phyloP scores from a whole-genome alignment of 2,797 vertebrate species.

The Urocyon cinereoargenteus region DNA sequence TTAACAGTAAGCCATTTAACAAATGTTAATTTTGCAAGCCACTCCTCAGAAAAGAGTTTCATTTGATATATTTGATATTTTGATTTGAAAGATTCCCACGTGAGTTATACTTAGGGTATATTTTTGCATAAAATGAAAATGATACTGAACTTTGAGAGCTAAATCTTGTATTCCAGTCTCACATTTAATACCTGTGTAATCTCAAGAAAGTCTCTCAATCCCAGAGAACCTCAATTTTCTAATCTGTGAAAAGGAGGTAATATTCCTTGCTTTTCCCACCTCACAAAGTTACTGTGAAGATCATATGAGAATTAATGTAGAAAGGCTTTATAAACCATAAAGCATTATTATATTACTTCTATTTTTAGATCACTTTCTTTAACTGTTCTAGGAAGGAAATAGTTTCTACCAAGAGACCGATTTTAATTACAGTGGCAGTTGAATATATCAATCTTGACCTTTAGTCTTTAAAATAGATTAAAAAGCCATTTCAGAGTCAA shows the following conservation, averaged over 20 bases:
- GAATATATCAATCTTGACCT: constrained; percentile 46
- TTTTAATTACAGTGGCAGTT: constrained; percentile 66
- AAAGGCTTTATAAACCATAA: constrained; percentile 36
- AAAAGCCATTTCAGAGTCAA: constrained; percentile 62
- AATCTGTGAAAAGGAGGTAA: background rate
- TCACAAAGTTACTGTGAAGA: constrained; percentile 27
- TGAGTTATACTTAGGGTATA: constrained; percentile 12
- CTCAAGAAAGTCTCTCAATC: background rate
- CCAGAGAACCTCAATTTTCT: background rate
- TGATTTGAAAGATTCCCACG: background rate
- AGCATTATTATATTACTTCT: constrained; percentile 7
- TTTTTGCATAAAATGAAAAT: constrained; percentile 48
- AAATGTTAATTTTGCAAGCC: constrained; percentile 30
- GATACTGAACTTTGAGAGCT: background rate
- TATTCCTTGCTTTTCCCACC: background rate
- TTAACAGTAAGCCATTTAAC: constrained; percentile 38
- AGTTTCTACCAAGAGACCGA: constrained; percentile 18
- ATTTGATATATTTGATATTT: background rate
- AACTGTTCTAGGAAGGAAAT: constrained; percentile 25
- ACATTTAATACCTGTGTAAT: background rate
- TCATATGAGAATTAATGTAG: background rate
- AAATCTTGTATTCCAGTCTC: constrained; percentile 23
- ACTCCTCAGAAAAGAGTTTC: background rate
- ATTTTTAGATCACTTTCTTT: constrained; percentile 36
- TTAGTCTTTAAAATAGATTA: constrained; percentile 48